phyloP scores from a whole-genome alignment of 2,797 vertebrate species.

The Anas georgica region DNA sequence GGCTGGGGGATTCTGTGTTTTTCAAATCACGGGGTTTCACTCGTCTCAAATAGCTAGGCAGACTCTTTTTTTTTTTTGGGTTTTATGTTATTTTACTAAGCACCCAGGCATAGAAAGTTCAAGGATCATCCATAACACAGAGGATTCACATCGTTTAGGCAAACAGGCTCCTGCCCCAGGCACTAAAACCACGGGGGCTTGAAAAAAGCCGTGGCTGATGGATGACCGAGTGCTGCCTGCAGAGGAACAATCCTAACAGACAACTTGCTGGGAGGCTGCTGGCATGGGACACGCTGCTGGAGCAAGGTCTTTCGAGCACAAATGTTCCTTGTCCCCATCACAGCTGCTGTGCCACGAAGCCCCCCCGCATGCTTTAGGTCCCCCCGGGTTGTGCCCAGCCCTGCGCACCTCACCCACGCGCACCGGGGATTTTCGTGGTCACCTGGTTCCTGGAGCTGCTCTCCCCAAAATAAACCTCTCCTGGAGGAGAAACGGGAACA shows the following conservation, averaged over 20 bases:
- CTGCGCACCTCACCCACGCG: rapidly evolving
- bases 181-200: not conserved
- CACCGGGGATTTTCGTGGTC: not conserved
- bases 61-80: too few relatives aligned
- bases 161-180: not conserved
- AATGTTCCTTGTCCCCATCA: too few relatives aligned
- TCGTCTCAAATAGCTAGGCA: not conserved
- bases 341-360: rapidly evolving
- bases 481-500: not conserved
- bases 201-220: not conserved
- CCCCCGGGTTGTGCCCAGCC: rapidly evolving
- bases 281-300: rapidly evolving
- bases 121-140: too few relatives aligned
- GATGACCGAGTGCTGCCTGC: not conserved
- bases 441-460: too few relatives aligned
- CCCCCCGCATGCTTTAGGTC: not conserved
- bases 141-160: not conserved
- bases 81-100: not conserved
- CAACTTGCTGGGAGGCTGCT: not conserved
- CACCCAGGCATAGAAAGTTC: not conserved
- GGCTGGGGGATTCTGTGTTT: not conserved
- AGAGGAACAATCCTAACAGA: not conserved
- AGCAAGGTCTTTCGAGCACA: not conserved
- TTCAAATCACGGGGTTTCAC: not conserved
- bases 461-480: not conserved